A percentile compares a stretch with the other conserved stretches of the same genome.
Evolutionary conservation across 1,140 invertebrate species (phyloP).

Genomic region (Temnothorax nylanderi): DNA sequence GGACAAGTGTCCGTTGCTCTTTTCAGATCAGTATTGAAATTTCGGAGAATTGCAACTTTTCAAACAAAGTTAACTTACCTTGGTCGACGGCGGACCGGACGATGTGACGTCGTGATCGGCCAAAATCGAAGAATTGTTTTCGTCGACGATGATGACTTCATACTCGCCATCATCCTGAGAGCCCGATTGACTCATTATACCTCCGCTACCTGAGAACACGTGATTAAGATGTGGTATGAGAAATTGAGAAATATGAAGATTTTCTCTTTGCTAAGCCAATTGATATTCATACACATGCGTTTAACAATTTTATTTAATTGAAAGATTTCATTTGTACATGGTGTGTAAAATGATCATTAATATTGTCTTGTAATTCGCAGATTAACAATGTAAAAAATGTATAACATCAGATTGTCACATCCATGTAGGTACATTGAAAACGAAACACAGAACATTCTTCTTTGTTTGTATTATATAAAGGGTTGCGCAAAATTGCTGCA

Average conservation of each 20-base stretch:
- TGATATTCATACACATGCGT: constrained; percentile 60
- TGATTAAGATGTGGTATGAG: constrained; percentile 30
- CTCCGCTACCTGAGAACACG: constrained; percentile 82
- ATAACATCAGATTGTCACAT: not conserved
- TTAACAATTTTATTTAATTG: constrained; percentile 53
- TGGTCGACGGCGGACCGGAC: constrained; percentile 91
- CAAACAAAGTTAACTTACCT: constrained; percentile 87
- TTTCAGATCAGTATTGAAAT: constrained; percentile 28
- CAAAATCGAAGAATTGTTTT: constrained; percentile 93
- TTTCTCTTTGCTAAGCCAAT: constrained; percentile 56
- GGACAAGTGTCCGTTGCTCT: constrained; percentile 38
- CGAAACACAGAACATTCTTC: constrained; percentile 21
- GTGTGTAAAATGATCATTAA: constrained; percentile 7
- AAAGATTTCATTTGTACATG: constrained; percentile 17
- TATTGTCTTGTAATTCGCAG: constrained; percentile 3
- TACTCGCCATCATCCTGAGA: constrained; percentile 93
- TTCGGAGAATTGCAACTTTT: not conserved
- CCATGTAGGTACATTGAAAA: constrained; percentile 24
- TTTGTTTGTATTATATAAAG: not conserved
- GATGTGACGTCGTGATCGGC: constrained; percentile 91
- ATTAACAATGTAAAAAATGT: not conserved
- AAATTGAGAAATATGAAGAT: not conserved
- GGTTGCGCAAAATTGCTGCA: not conserved
- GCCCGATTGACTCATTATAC: constrained; percentile 83
- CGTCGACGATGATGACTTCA: constrained; percentile 95